A percentile compares a stretch with the other conserved stretches of the same genome.
Evolutionary conservation across 2,888 invertebrate species (phyloP).

Genomic region (Muscina levida): DNA sequence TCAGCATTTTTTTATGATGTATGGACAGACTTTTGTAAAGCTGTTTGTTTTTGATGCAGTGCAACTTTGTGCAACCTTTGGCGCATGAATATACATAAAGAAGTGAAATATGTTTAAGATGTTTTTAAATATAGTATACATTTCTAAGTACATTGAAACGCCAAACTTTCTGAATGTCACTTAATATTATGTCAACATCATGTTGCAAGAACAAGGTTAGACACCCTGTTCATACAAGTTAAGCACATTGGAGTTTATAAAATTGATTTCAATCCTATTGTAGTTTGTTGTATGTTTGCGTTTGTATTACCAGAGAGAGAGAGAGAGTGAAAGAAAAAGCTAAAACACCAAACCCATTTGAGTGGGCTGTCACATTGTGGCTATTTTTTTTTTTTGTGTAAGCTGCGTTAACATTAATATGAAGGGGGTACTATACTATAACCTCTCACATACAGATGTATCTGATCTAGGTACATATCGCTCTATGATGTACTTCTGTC

Average conservation of each 20-base stretch:
- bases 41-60: constrained; percentile 7
- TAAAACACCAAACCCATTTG: constrained; percentile 43
- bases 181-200: too few species aligned
- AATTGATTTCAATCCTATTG: constrained; percentile 36
- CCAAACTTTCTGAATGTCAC: too few species aligned
- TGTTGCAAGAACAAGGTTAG: too few species aligned
- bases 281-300: not conserved
- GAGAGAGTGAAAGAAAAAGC: not conserved
- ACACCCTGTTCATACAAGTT: constrained; percentile 37
- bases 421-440: constrained; percentile 34
- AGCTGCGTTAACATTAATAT: constrained; percentile 48
- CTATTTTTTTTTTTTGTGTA: constrained; percentile 39
- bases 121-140: too few species aligned
- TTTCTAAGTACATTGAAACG: too few species aligned
- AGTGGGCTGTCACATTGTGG: constrained; percentile 64
- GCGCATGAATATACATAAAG: too few species aligned
- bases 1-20: not conserved
- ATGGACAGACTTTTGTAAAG: too few species aligned
- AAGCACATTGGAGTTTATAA: constrained; percentile 45
- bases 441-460: constrained; percentile 42
- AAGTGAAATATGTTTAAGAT: too few species aligned
- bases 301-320: constrained; percentile 3
- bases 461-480: constrained; percentile 6
- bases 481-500: constrained; percentile 10
- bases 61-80: too few species aligned